Evolutionary conservation across 37 sponge, comb jelly and placozoan species (phyloP), one percentile per base, ranked within the genome.

Genomic region (Amphimedon queenslandica): DNA sequence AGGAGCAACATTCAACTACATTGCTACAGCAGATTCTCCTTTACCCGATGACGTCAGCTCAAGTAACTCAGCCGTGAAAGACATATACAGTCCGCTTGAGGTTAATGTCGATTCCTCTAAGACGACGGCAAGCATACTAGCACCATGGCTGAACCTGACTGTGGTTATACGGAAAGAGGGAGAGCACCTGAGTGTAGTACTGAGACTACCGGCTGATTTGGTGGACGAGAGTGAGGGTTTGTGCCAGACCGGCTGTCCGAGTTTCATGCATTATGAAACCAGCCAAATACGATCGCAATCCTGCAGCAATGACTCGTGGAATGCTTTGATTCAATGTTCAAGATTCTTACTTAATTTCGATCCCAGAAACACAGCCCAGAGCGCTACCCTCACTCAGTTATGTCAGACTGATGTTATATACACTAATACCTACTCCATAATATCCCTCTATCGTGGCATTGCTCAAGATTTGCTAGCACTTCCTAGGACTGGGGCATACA

Each of bases 141-240:
- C 79, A 5, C 63, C 73, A 18, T 65, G 78, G 66, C 32, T 80
- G 36, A 88, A 88, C 64, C 37, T 82, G 28, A 78, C 79, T 32
- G 63, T 82, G 8, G 25, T 77, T 30, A 75, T 88, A 1, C 74
- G 82, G 11, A 36, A 56, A 31, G 30, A 75, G 40, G 75, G 51
- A 5, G 75, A 69, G 31, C 42, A 64, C 42, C 73, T 88, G 34
- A 40, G 74, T 18, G 70, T 88, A 10, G 37, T 78, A 20, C 28
- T 82, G 0, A 77, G 81, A 69, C 58, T 77, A 0, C 83, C 83
- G 4, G 42, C 37, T 0, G 55, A 77, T 24, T 28, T 78, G 1
- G 0, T 70, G 10, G 40, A 31, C 13, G 23, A 40, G 13, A 67
- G 64, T 36, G 79, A 82, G 11, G 88, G 88, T 20, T 57, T 88